Evolutionary conservation across 2,888 invertebrate species (phyloP), one percentile per base, ranked within the genome.

Genomic region (Cyaniris semiargus): DNA sequence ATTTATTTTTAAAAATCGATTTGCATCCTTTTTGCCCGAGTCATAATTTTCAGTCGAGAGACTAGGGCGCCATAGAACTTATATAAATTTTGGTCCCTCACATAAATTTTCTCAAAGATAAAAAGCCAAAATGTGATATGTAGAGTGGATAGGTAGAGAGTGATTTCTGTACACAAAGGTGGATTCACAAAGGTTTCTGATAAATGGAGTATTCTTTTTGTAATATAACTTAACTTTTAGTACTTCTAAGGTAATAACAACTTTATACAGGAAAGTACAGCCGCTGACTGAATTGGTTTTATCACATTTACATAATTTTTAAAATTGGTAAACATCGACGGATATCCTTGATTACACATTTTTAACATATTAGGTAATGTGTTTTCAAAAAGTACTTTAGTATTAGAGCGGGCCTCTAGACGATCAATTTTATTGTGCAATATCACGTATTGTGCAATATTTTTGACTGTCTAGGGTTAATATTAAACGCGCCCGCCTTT

Each of bases 21-120:
- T 10, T 23, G 13, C 60, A 21, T 60, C 7, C 10, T 60, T 60
- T 23, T 23, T 6, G 0, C 23, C 13, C 23, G 21, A 6, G 13
- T 23, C 4, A 7, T 21, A 60, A 60, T 66, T 60, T 60, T 60
- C 60, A 60, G 60, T 60, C 60, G 60, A 21, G 18, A 78, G 34
- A 60, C 31, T 23, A 72, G 72, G 72, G 72, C 44, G 71, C 72
- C 72, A 23, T 44, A 48, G 21, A 72, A 72, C 72, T 72, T 48
- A 72, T 72, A 72, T 44, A 2, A 44, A 44, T 72, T 72, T 72
- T 72, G 72, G 72, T 72, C 72, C 72, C 72, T 48, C 48, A 72
- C 21, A 38, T 72, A 44, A 72, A 72, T 72, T 48, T 72, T 72
- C 15, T 38, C 72, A 48, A 72, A 66, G 27, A 31, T 66, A 27